Evolutionary conservation across 2,113 vertebrate species (phyloP).

Genomic region (Dipodomys stephensi): DNA sequence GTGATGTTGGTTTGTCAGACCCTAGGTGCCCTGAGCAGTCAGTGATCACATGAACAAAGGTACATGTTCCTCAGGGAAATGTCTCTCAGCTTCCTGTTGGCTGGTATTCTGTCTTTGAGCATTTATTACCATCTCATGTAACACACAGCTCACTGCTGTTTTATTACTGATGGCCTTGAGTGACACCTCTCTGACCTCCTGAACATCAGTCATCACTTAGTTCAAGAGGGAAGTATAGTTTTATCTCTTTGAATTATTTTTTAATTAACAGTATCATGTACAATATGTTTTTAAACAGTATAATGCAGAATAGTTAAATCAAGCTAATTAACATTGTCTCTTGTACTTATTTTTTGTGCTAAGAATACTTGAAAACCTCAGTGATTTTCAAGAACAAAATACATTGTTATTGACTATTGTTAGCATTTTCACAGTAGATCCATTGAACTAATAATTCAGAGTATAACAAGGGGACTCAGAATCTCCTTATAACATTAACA

Average conservation of each 20-base stretch:
- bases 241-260: neutral
- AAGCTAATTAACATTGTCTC: neutral
- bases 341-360: neutral
- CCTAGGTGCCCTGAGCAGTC: accelerated
- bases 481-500: neutral
- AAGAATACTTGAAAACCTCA: neutral
- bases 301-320: neutral
- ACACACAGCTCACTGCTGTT: neutral
- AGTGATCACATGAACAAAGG: neutral
- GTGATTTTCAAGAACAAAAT: neutral
- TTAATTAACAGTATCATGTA: neutral
- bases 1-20: neutral
- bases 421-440: neutral
- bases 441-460: no score
- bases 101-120: neutral
- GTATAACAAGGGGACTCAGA: no score
- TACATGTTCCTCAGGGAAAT: neutral
- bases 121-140: neutral
- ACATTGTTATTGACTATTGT: neutral
- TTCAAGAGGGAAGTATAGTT: neutral
- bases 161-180: neutral
- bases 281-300: neutral
- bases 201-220: neutral
- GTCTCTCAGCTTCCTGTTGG: neutral
- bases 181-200: neutral